These are phyloP conservation scores for Xerus rutilus DNA, from an alignment of 2,797 vertebrate genomes.

Conservation along the genomic window DNA sequence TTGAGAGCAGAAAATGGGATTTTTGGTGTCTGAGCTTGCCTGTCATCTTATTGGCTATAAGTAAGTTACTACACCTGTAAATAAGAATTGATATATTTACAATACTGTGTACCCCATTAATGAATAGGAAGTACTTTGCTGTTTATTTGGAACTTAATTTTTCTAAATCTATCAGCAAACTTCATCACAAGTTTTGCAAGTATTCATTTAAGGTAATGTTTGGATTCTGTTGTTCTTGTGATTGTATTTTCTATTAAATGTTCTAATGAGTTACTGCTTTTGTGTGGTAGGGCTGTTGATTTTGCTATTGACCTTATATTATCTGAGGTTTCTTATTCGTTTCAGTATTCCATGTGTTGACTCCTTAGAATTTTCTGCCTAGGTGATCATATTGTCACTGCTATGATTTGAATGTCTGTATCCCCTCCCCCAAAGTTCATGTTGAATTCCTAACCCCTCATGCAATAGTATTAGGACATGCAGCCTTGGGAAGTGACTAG, in stretches of 20 bases:
- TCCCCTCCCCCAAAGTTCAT: background rate
- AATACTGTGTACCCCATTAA: background rate
- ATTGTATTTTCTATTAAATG: background rate
- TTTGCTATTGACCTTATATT: background rate
- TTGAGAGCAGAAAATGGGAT: background rate
- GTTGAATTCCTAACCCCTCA: background rate
- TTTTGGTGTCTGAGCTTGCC: background rate
- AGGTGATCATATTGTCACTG: background rate
- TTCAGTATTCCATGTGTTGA: background rate
- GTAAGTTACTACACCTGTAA: background rate
- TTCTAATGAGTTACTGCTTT: conserved; percentile 35
- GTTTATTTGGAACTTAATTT: conserved; percentile 10
- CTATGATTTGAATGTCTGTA: background rate
- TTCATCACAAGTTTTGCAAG: background rate
- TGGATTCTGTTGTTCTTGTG: background rate
- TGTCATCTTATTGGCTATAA: background rate
- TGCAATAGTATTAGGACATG: background rate
- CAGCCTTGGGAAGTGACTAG: background rate
- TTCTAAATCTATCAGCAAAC: background rate
- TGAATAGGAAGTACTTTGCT: background rate
- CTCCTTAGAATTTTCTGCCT: conserved; percentile 10
- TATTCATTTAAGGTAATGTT: background rate
- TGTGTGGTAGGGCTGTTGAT: background rate
- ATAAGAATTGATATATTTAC: background rate
- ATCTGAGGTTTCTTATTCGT: conserved; percentile 9